These are phyloP conservation scores for Apotomis turbidana DNA, from an alignment of 2,888 invertebrate species.

Conservation along the genomic window DNA sequence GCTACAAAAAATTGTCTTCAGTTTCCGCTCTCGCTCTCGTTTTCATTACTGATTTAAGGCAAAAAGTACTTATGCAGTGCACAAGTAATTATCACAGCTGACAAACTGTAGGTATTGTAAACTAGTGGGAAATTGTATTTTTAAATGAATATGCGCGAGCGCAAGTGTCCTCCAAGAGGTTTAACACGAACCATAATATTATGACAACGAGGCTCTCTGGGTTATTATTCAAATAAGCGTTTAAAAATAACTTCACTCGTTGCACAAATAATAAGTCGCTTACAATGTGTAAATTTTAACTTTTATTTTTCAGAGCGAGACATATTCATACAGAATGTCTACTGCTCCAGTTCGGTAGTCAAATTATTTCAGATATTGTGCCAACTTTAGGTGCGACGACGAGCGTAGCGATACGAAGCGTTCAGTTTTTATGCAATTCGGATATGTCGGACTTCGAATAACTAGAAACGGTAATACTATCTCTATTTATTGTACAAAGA, in stretches of 20 bases:
- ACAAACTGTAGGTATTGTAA: background rate
- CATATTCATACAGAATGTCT: background rate
- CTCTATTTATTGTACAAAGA: too few species aligned
- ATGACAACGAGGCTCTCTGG: background rate
- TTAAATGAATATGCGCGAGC: background rate
- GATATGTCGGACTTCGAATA: too few species aligned
- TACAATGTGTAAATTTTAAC: background rate
- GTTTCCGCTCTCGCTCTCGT: too few species aligned
- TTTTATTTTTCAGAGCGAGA: background rate
- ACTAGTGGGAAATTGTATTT: background rate
- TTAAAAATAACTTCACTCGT: background rate
- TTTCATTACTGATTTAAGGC: too few species aligned
- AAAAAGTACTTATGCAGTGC: background rate
- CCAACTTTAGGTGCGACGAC: too few species aligned
- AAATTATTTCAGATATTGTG: too few species aligned
- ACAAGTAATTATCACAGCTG: background rate
- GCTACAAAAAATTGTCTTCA: too few species aligned
- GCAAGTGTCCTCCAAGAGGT: background rate
- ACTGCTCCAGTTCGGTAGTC: background rate
- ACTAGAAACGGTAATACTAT: too few species aligned
- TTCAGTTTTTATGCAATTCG: too few species aligned
- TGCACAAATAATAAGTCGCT: background rate
- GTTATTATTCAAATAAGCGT: constrained; percentile 7
- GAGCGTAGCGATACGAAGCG: too few species aligned
- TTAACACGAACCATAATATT: constrained; percentile 12